These are phyloP conservation scores for Dicerorhinus sumatrensis DNA, from an alignment of 2,113 vertebrate species.

Conservation along the genomic window DNA sequence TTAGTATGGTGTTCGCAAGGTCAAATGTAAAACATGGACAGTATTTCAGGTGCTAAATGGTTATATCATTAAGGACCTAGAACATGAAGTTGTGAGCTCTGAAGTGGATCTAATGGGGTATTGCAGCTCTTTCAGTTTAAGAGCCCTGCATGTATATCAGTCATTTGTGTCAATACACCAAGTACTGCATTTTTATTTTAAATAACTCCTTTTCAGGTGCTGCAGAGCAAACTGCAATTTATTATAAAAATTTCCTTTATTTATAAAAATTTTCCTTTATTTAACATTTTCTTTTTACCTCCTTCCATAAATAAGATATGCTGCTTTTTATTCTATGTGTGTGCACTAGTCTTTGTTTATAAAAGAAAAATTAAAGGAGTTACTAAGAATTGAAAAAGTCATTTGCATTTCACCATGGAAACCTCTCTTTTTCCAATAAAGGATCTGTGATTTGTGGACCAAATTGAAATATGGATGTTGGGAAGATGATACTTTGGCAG, in stretches of 20 bases:
- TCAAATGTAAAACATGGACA: not conserved
- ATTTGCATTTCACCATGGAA: slow-evolving; percentile 71
- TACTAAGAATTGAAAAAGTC: slow-evolving; percentile 63
- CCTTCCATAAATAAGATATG: slow-evolving; percentile 28
- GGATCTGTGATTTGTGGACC: slow-evolving; percentile 51
- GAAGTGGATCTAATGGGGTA: not conserved
- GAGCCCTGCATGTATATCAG: not conserved
- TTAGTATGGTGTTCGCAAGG: not conserved
- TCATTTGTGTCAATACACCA: slow-evolving; percentile 16
- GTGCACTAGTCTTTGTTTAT: slow-evolving; percentile 36
- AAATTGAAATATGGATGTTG: slow-evolving; percentile 46
- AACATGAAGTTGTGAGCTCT: slow-evolving; percentile 7
- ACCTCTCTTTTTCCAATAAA: slow-evolving; percentile 60
- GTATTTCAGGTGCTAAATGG: slow-evolving; percentile 1
- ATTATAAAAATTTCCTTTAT: slow-evolving; percentile 36
- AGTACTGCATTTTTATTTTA: slow-evolving; percentile 22
- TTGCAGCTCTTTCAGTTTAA: not conserved
- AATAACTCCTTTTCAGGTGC: slow-evolving; percentile 45
- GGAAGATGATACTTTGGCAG: slow-evolving; percentile 16
- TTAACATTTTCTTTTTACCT: slow-evolving; percentile 46
- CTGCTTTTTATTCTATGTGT: slow-evolving; percentile 50
- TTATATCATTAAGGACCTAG: not conserved
- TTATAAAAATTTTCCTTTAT: no score
- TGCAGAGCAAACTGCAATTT: slow-evolving; percentile 7
- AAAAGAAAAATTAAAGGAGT: slow-evolving; percentile 26